A percentile compares a stretch with the other conserved stretches of the same genome.
Evolutionary conservation across 2,888 invertebrate species (phyloP).

Genomic region (Unio pictorum): DNA sequence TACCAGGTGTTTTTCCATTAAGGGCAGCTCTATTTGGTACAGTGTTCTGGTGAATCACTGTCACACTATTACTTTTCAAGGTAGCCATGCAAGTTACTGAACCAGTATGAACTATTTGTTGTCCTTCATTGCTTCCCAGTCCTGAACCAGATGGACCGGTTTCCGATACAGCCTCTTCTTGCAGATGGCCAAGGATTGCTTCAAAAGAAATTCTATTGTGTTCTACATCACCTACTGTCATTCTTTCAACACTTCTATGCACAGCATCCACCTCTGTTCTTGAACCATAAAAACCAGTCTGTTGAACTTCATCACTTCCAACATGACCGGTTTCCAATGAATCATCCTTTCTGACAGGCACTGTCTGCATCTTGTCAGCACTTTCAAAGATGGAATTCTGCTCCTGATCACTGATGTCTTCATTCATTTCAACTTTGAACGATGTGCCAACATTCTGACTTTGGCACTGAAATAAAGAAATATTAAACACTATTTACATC

Average conservation of each 20-base stretch:
- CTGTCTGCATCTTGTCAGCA: not conserved
- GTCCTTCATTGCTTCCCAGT: not conserved
- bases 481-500: too few relatives aligned
- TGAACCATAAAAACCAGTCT: not conserved
- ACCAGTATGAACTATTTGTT: not conserved
- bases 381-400: not conserved
- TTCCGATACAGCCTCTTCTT: not conserved
- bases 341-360: not conserved
- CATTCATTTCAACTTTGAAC: not conserved
- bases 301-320: not conserved
- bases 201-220: not conserved
- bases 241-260: not conserved
- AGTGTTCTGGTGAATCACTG: not conserved
- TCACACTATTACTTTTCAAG: too few relatives aligned
- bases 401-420: not conserved
- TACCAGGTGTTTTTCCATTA: not conserved
- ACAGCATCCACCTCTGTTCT: not conserved
- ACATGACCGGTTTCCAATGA: not conserved
- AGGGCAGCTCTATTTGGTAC: not conserved
- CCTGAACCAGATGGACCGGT: not conserved
- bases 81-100: too few relatives aligned
- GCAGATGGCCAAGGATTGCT: not conserved
- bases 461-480: too few relatives aligned
- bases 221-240: conserved; percentile 1
- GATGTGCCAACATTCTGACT: too few relatives aligned